Base-by-base conservation (phyloP, 2,888 invertebrate genomes). In the Athalia circularis region DNA sequence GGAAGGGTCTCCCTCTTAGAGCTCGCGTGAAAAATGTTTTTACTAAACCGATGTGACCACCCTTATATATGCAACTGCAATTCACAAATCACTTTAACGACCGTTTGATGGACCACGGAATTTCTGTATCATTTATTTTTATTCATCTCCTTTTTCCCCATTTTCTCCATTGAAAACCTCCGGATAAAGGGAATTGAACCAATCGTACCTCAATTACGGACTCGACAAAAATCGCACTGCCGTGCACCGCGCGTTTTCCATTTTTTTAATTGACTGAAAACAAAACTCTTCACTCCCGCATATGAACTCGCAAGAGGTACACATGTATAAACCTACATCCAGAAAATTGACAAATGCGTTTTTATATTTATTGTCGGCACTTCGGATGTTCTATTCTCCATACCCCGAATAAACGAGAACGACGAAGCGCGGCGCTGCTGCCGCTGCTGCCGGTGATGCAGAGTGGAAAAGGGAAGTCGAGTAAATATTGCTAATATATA, bases 11-110 rank as follows among this genome's bases (percentile, higher is more conserved):
- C 9, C 47, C 65, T 3, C 59, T 9, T 43, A 78, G 45, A 72
- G 52, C 48, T 61, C 15, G 29, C 29, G 65, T 48, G 61, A 77
- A 61, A 81, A 80, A 78, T 77, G 62, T 77, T 50, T 48, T 29
- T 29, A 77, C 61, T 75, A 77, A 50, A 78, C 79, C 77, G 79
- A 80, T 79, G 47, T 61, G 29, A 77, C 81, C 79, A 65, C 79
- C 79, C 82, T 50, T 29, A 29, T 29, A 2, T 83, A 84, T 83
- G 85, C 83, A 80, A 79, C 84, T 82, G 86, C 84, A 84, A 87
- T 88, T 88, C 87, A 86, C 87, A 88, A 89, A 88, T 89, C 87
- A 87, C 85, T 84, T 87, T 88, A 89, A 89, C 87, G 89, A 89
- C 88, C 84, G 87, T 90, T 89, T 89, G 88, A 89, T 89, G 75